Evolutionary conservation across 2,797 vertebrate species (phyloP).

Genomic region (Typhlichthys eigenmanni): DNA sequence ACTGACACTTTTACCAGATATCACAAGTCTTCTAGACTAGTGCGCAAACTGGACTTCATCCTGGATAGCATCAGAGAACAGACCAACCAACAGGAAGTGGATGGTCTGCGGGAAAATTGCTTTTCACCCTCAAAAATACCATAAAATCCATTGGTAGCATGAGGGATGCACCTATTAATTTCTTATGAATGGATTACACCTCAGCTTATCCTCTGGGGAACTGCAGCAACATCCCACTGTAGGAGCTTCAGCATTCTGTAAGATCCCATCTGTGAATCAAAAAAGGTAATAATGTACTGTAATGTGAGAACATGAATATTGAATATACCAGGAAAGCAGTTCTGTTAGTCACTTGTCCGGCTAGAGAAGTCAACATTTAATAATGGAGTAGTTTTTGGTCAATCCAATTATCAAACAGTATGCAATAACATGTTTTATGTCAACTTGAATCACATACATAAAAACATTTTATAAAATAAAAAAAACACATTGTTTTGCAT

Average conservation of each 20-base stretch:
- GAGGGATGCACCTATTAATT: neutral
- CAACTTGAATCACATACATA: too few species aligned
- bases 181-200: neutral
- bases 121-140: conserved; percentile 1
- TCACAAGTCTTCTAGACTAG: conserved; percentile 77
- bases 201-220: neutral
- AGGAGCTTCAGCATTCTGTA: conserved; percentile 2
- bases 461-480: too few species aligned
- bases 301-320: too few species aligned
- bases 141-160: conserved; percentile 3
- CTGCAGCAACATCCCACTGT: neutral
- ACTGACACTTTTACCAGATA: conserved; percentile 72
- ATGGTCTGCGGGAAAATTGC: neutral
- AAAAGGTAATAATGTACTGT: neutral
- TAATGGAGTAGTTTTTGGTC: too few species aligned
- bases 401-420: too few species aligned
- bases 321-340: too few species aligned
- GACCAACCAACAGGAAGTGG: conserved; percentile 48
- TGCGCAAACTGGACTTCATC: conserved; percentile 73
- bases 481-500: too few species aligned
- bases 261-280: conserved; percentile 19
- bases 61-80: conserved; percentile 31
- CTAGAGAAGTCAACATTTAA: too few species aligned
- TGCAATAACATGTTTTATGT: too few species aligned
- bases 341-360: too few species aligned